Evolutionary conservation across 2,113 vertebrate genomes (phyloP), one percentile per base, ranked within the genome.

Genomic region (Callithrix jacchus): DNA sequence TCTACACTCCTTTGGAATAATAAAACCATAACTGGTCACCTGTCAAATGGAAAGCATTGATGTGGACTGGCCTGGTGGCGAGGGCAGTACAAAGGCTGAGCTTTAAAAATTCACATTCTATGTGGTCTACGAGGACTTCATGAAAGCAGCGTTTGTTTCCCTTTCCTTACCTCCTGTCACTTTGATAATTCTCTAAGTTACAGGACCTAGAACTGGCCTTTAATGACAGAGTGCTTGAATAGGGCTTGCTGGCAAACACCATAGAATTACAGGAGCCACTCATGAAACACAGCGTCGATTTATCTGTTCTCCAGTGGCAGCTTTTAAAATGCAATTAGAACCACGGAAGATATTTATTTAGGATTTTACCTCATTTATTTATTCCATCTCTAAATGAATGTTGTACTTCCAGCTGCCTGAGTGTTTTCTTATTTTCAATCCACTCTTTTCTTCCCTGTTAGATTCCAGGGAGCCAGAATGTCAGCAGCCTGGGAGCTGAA

Each of bases 101-200:
- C 68, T 71, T 95, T 79, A 37, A 88, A 91, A 89, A 84, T 18
- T 84, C 82, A 21, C 49, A 9, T 81, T 89, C 47, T 42, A 54
- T 71, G 68, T 84, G 80, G 58, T 61, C 86, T 47, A 13, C 12
- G 37, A 74, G 35, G 76, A 91, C 91, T 47, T 94, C 35, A 9
- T 47, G 74, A 83, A 95, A 93, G 96, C 73, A 40, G 91, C 54
- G 37, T 93, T 96, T 91, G 93, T 92, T 96, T 87, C 95, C 30
- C 56, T 42, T n/a, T 82, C 61, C 83, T 94, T 82, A 89, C 94
- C 84, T 88, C 74, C 58, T 85, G 93, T 68, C 93, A 66, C 81
- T 87, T 96, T 97, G 91, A 96, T 96, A 96, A 94, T 94, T 74
- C 64, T 91, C 89, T 97, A 94, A 97, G 97, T 97, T 89, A 97